These are phyloP conservation scores for Enteromius viviparus DNA, from an alignment of 2,797 vertebrate species.

Conservation along the genomic window DNA sequence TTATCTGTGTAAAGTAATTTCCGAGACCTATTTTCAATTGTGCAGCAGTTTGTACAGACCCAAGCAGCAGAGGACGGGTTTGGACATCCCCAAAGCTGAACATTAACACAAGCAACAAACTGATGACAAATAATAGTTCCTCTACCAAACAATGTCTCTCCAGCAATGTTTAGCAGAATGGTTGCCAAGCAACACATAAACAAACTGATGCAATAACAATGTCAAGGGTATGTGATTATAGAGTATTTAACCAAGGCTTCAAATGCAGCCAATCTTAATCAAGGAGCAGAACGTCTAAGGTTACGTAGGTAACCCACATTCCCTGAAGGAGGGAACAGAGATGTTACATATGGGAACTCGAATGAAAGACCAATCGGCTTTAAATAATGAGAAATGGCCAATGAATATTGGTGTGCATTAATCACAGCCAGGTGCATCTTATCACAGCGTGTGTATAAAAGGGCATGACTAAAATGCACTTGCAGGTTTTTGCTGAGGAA, in stretches of 20 bases:
- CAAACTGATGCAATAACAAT: neutral
- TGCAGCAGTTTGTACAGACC: too few species aligned
- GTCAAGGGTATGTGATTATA: neutral
- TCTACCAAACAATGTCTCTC: neutral
- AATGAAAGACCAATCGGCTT: too few species aligned
- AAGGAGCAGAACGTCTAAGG: neutral
- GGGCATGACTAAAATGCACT: too few species aligned
- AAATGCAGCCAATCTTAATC: neutral
- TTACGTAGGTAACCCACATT: too few species aligned
- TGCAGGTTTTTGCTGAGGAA: too few species aligned
- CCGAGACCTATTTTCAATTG: too few species aligned
- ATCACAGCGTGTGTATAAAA: too few species aligned
- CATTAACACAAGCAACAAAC: neutral
- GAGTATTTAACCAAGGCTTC: neutral
- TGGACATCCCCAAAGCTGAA: neutral
- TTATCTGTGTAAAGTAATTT: neutral
- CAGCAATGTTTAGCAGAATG: neutral
- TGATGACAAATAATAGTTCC: neutral
- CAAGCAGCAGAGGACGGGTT: neutral
- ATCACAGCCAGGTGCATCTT: too few species aligned
- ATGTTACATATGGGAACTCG: too few species aligned
- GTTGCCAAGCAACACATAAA: neutral
- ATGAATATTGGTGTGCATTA: too few species aligned
- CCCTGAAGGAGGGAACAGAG: too few species aligned
- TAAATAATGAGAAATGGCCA: too few species aligned